Base-by-base conservation (phyloP, 2,888 invertebrate genomes). In the Rhimphoctona megacephalus region DNA sequence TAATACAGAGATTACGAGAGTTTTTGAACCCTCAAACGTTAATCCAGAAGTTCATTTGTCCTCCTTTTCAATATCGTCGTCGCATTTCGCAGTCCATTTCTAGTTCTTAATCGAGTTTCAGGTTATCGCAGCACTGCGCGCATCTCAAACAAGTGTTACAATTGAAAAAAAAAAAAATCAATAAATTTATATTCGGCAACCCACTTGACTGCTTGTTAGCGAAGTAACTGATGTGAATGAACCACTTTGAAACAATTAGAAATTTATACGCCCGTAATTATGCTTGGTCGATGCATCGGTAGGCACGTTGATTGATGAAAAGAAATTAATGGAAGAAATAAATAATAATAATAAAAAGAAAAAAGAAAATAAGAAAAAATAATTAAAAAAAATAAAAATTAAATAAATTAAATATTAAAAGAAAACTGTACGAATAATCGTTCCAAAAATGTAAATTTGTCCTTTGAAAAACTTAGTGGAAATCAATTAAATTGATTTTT, bases 51-150 rank as follows among this genome's bases (percentile, higher is more conserved):
- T 33, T 64, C 30, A 7, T 64, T 64, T 30, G 33, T 14, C 39
- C 43, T 43, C 22, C 11, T 67, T 67, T 22, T 5, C 43, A 43
- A 39, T 14, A 8, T 39, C 39, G 2, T 67, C 67, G 22, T 67
- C n/a, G 22, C 11, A 43, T 22, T 43, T 39, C 43, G 1, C 22
- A n/a, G 1, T 36, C n/a, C 36, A 67, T 4, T 43, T 22, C 39
- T 9, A 22, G 67, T 11, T 6, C 39, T 67, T 67, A 43, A 67
- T 6, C 67, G n/a, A 67, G 67, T 67, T 67, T 11, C n/a, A 43
- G 9, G 22, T 22, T 22, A 22, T 39, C 36, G n/a, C 7, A 39
- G 57, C 0, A 5, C 39, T 43, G 4, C 11, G 43, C 22, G 39
- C 22, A 22, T 11, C 22, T 39, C 43, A n/a, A n/a, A 66, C 36